These are phyloP conservation scores for Glossophaga mutica DNA, from an alignment of 2,797 vertebrate species.

Conservation along the genomic window DNA sequence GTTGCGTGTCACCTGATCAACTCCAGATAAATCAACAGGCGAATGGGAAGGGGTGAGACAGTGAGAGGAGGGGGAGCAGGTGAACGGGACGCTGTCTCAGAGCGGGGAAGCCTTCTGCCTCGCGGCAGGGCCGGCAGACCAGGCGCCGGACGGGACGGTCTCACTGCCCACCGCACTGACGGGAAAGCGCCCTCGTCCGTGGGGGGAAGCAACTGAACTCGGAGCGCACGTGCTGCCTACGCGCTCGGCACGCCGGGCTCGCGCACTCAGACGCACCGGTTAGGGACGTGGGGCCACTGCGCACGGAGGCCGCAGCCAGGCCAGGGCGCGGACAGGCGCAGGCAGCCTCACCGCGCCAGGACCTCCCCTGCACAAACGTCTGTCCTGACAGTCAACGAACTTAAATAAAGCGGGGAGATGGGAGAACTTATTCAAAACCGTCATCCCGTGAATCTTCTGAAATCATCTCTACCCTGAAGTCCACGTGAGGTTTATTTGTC, in stretches of 20 bases:
- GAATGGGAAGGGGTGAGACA: not conserved
- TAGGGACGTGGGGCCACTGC: fast-evolving
- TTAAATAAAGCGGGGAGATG: no score
- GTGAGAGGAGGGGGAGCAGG: no score
- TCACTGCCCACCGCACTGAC: no score
- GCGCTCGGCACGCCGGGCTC: no score
- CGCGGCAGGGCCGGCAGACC: not conserved
- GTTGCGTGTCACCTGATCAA: fast-evolving
- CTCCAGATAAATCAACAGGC: not conserved
- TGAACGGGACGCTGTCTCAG: fast-evolving
- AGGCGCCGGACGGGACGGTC: not conserved
- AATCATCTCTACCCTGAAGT: not conserved
- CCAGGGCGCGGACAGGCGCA: no score
- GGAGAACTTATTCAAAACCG: not conserved
- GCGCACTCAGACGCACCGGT: no score
- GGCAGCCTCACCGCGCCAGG: fast-evolving
- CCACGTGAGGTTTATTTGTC: no score
- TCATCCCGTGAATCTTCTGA: no score
- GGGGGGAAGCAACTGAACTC: not conserved
- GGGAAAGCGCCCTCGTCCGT: not conserved
- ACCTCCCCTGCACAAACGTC: fast-evolving
- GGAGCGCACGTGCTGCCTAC: fast-evolving
- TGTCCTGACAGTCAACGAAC: not conserved
- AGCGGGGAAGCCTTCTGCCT: no score
- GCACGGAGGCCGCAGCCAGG: not conserved